These are phyloP conservation scores for Mactromeris polynyma DNA, from an alignment of 2,888 invertebrate species.

Conservation along the genomic window DNA sequence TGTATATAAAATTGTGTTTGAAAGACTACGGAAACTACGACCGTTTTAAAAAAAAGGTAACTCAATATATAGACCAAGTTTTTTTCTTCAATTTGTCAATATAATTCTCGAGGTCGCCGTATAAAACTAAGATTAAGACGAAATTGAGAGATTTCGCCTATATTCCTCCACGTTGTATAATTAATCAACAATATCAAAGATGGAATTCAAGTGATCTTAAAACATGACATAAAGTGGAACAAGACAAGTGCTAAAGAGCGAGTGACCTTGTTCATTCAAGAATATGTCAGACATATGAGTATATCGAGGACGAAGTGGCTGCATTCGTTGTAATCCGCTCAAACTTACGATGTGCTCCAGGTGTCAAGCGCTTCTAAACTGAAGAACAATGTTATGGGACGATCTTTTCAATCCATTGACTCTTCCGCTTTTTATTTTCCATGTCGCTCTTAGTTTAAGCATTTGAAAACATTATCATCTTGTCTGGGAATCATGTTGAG, in stretches of 20 bases:
- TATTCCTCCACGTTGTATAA: not conserved
- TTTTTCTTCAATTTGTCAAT: too few relatives aligned
- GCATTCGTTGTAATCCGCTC: not conserved
- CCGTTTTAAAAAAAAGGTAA: too few relatives aligned
- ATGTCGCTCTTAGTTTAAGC: not conserved
- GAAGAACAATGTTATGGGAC: not conserved
- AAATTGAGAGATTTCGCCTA: not conserved
- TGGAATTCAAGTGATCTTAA: not conserved
- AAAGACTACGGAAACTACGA: too few relatives aligned
- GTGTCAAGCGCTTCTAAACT: not conserved
- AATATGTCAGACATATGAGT: not conserved
- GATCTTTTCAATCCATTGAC: not conserved
- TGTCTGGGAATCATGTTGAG: not conserved
- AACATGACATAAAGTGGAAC: constrained; percentile 1
- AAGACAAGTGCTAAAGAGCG: not conserved
- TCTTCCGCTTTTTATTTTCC: not conserved
- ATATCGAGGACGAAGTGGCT: not conserved
- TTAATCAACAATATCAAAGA: not conserved
- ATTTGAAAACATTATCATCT: not conserved
- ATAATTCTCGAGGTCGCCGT: too few relatives aligned
- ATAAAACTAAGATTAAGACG: not conserved
- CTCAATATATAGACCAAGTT: too few relatives aligned
- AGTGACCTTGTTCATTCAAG: not conserved
- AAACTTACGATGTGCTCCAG: not conserved
- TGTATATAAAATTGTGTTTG: too few relatives aligned